Evolutionary conservation across 2,888 invertebrate species (phyloP).

Genomic region (Trypoxylon attenuatum): DNA sequence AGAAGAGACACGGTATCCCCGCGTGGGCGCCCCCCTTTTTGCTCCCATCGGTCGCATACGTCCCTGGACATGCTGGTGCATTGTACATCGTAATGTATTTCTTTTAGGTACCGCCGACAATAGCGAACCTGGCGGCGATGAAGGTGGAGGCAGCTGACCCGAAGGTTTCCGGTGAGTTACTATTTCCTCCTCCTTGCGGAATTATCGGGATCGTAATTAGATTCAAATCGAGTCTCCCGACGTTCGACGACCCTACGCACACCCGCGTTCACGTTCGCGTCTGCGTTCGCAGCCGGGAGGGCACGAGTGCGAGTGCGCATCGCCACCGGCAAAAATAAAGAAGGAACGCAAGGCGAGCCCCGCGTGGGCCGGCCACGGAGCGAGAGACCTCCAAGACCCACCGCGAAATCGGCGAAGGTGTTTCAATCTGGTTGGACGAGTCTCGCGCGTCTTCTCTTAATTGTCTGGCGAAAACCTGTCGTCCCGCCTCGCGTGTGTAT

Average conservation of each 20-base stretch:
- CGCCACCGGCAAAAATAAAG: too few species aligned
- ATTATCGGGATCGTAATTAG: conserved; percentile 60
- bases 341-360: background rate
- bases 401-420: conserved; percentile 18
- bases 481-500: conserved; percentile 29
- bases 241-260: conserved; percentile 59
- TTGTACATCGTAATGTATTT: conserved; percentile 61
- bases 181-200: conserved; percentile 59
- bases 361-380: conserved; percentile 22
- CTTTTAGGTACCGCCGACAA: conserved; percentile 71
- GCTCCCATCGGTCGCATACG: conserved; percentile 35
- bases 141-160: conserved; percentile 73
- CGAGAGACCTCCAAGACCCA: background rate
- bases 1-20: conserved; percentile 16
- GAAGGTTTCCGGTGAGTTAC: conserved; percentile 73
- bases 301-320: too few species aligned
- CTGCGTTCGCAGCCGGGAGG: background rate
- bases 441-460: conserved; percentile 19
- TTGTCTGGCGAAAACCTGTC: conserved; percentile 24
- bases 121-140: conserved; percentile 72
- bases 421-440: conserved; percentile 34
- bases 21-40: conserved; percentile 42
- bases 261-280: conserved; percentile 22
- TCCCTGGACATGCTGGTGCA: conserved; percentile 54
- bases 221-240: conserved; percentile 54